Evolutionary conservation across 1,140 invertebrate genomes (phyloP), one percentile per base, ranked within the genome.

Genomic region (Lucilia sericata): DNA sequence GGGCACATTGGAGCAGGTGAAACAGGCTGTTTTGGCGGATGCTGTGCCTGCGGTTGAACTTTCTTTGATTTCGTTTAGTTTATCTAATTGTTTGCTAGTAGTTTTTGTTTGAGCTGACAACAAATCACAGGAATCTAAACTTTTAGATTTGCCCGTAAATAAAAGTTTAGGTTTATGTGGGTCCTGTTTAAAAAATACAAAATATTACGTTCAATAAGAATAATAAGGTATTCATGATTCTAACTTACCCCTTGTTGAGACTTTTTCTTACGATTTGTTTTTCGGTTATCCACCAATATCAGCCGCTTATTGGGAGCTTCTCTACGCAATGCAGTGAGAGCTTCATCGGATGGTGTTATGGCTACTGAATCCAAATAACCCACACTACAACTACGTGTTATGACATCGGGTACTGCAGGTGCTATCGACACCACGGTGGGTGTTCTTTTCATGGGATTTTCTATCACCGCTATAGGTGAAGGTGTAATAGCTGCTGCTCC

Each of bases 361-460:
- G 96, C 96, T 0, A 96, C 95, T 70, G 95, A 92, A 86, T 97
- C 96, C 83, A 97, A 91, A 87, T 96, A 97, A 0, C 96, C 96
- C 2, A 97, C 96, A 88, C 96, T 96, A 88, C 96, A 97, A 87
- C 96, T 96, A 14, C 96, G 92, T 2, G 95, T 95, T 89, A 96
- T 96, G 0, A 95, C 94, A 84, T 96, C 95, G 17, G 90, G 88
- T 74, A 91, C 21, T 0, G 93, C 92, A 0, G 94, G 94, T 25
- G 94, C 94, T 49, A 95, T 94, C 0, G 94, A 94, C 19, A 94
- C 92, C 0, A 94, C 93, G 0, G 94, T 94, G 0, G 94, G 93
- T 0, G 94, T 93, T 36, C 94, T 92, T 75, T 93, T 93, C 81
- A 94, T 93, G 19, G 60, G 84, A 51, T 82, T 42, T 36, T 82